A percentile compares a stretch with the other conserved stretches of the same genome.
phyloP scores from a whole-genome alignment of 35 echinoderm and acorn worm genomes.

The Acanthaster planci region DNA sequence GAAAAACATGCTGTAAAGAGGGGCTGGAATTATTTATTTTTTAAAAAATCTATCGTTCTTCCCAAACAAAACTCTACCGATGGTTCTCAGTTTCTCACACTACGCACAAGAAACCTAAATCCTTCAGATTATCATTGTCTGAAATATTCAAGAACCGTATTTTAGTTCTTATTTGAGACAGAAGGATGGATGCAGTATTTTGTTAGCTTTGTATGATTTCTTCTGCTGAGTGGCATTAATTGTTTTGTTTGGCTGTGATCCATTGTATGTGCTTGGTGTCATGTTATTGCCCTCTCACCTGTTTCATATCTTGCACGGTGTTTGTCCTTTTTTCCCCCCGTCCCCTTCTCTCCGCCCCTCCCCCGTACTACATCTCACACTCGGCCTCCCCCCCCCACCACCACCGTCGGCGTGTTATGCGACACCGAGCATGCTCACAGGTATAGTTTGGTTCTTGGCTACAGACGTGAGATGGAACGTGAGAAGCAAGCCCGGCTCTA shows the following conservation, averaged over 20 bases:
- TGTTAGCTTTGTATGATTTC: too few species aligned
- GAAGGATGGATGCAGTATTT: too few species aligned
- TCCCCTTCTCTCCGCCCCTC: background rate
- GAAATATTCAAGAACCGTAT: too few species aligned
- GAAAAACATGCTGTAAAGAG: too few species aligned
- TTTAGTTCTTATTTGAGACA: too few species aligned
- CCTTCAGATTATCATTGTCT: too few species aligned
- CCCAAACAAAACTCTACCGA: too few species aligned
- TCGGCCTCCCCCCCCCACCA: background rate
- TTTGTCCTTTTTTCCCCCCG: background rate
- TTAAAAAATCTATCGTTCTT: too few species aligned
- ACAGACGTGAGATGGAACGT: conserved; percentile 61
- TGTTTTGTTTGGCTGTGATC: background rate
- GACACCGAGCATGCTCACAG: background rate
- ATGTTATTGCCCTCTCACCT: conserved; percentile 1
- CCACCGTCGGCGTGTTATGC: conserved; percentile 16
- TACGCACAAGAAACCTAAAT: too few species aligned
- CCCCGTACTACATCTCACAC: background rate
- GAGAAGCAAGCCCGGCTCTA: conserved; percentile 59
- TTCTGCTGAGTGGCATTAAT: too few species aligned
- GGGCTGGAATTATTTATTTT: too few species aligned
- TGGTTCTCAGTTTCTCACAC: too few species aligned
- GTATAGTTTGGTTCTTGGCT: conserved; percentile 27
- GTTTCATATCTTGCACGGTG: conserved; percentile 29
- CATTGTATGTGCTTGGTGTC: background rate